Base-by-base conservation (phyloP, 2,113 vertebrate species). In the Bambusicola thoracicus region DNA sequence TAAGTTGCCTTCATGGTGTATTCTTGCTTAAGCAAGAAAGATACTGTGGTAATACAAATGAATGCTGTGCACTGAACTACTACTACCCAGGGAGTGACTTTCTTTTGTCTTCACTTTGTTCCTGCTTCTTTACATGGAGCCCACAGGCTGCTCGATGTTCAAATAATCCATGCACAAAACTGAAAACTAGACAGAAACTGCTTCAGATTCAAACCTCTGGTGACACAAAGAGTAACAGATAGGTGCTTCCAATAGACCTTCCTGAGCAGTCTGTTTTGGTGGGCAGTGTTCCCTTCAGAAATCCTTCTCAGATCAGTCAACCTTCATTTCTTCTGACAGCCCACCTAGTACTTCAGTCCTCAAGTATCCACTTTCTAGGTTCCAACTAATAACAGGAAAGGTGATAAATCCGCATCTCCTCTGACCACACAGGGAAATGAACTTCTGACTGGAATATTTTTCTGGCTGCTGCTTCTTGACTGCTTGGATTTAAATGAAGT, bases 81-180 rank as follows among this genome's bases (percentile, higher is more conserved):
- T 58, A 0, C 36, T 16, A 14, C 13, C 15, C 21, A 0, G 0
- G 41, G 43, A 56, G 17, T 40, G 9, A 40, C 14, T 41, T 27
- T 46, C 40, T 46, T 73, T 55, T 83, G 59, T 34, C 12, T 69
- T 75, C 22, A 2, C 6, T 70, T 59, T 90, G 20, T 61, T 70
- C 18, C 16, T 72, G 5, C 10, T 44, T 66, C 38, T 92, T 79
- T 63, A 48, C 17, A 13, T 43, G 22, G 17, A 15, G 32, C 16
- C 36, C 36, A 38, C 10, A 8, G 6, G 49, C 58, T 41, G 18
- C 36, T 76, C 18, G 19, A 27, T 44, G 40, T 46, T 75, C 12
- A 66, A 44, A 41, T 63, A 73, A 59, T 48, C 46, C 13, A 13
- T 70, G 32, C 21, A 49, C n/a, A 44, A 55, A 49, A 21, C 12